These are phyloP conservation scores for Schrankia costaestrigalis DNA, from an alignment of 2,888 invertebrate species.

Conservation along the genomic window DNA sequence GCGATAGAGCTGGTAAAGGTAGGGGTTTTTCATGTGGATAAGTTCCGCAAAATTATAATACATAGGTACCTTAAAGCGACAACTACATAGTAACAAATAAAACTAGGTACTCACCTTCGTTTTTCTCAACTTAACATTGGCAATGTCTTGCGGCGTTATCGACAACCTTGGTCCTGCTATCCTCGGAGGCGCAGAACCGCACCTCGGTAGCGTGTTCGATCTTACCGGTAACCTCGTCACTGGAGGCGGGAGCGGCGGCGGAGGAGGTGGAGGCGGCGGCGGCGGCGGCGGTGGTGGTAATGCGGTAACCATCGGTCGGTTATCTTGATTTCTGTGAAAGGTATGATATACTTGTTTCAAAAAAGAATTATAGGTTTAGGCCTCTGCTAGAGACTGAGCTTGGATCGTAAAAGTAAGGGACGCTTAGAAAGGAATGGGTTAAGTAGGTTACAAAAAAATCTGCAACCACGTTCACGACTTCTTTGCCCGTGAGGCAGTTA, in stretches of 20 bases:
- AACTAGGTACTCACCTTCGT: conserved; percentile 48
- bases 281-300: conserved; percentile 60
- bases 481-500: too few relatives aligned
- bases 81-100: not conserved
- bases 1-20: too few relatives aligned
- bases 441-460: too few relatives aligned
- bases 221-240: conserved; percentile 41
- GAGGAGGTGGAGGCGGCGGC: conserved; percentile 49
- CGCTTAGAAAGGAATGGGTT: too few relatives aligned
- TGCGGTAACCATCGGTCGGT: conserved; percentile 33
- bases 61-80: not conserved
- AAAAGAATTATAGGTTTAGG: not conserved
- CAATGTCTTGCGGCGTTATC: conserved; percentile 72
- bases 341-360: not conserved
- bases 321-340: conserved; percentile 33
- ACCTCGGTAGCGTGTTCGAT: conserved; percentile 61
- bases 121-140: conserved; percentile 71
- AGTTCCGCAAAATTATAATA: too few relatives aligned
- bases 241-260: conserved; percentile 33
- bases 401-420: too few relatives aligned
- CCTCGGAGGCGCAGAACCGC: conserved; percentile 67
- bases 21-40: too few relatives aligned
- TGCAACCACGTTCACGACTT: too few relatives aligned
- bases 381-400: not conserved
- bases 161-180: conserved; percentile 57